Conservation (phyloP, 1,140 invertebrate genomes). For the Trichoplusia ni region DNA sequence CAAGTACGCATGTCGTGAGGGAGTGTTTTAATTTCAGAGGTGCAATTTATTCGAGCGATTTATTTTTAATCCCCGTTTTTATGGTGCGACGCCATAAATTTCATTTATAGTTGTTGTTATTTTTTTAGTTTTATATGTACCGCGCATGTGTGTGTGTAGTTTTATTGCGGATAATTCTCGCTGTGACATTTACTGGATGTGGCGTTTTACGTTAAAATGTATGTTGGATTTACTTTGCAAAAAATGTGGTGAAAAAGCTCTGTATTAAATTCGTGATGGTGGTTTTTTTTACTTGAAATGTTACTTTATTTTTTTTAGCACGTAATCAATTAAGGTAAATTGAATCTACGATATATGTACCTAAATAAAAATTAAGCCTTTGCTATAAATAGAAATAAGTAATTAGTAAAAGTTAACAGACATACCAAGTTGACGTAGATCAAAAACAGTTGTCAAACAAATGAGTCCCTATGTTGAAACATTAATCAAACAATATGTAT, state of each 20-base stretch:
- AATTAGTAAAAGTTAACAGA: neutral
- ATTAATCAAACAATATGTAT: slow-evolving; percentile 68
- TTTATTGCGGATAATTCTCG: slow-evolving; percentile 9
- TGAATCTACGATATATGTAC: too few relatives aligned
- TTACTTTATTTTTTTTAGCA: too few relatives aligned
- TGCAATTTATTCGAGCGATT: slow-evolving; percentile 81
- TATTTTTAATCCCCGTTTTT: slow-evolving; percentile 82
- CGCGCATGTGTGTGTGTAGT: neutral
- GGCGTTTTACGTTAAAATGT: neutral
- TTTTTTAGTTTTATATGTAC: slow-evolving; percentile 43
- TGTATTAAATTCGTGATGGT: neutral
- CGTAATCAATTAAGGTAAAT: too few relatives aligned
- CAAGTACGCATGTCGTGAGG: slow-evolving; percentile 67
- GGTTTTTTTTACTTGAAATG: too few relatives aligned
- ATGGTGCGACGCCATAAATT: slow-evolving; percentile 78
- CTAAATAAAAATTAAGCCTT: neutral
- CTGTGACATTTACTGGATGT: neutral
- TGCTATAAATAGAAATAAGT: neutral
- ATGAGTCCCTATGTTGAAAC: slow-evolving; percentile 43
- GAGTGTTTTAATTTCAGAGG: slow-evolving; percentile 79
- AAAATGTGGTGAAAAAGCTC: neutral
- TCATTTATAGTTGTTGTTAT: slow-evolving; percentile 74
- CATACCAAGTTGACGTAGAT: neutral
- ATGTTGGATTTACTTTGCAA: too few relatives aligned
- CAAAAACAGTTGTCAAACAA: slow-evolving; percentile 12